Evolutionary conservation across 2,888 invertebrate genomes (phyloP).

Genomic region (Tanytarsus gracilentus): DNA sequence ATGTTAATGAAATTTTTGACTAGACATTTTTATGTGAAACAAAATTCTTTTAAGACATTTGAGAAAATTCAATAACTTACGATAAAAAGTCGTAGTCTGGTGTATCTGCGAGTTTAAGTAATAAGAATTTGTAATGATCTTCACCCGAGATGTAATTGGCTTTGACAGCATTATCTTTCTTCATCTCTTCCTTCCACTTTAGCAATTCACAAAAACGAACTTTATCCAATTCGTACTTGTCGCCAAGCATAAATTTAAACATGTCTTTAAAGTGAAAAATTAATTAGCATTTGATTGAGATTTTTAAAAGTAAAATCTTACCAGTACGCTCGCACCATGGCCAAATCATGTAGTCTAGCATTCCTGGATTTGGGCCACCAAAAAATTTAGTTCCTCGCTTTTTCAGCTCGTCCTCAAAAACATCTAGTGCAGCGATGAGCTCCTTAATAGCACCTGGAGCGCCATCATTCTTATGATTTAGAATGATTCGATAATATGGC

Average conservation of each 20-base stretch:
- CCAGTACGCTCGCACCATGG: conserved; percentile 60
- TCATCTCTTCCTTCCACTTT: conserved; percentile 46
- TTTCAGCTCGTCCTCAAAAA: conserved; percentile 56
- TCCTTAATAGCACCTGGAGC: conserved; percentile 45
- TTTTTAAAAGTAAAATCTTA: neutral
- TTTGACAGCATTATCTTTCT: conserved; percentile 59
- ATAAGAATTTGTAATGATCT: conserved; percentile 44
- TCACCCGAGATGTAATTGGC: conserved; percentile 56
- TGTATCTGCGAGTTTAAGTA: neutral
- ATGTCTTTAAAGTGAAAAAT: neutral
- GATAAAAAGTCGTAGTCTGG: conserved; percentile 16
- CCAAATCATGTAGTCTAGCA: conserved; percentile 77
- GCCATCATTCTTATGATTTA: conserved; percentile 41
- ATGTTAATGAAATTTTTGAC: too few species aligned
- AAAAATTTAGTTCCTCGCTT: conserved; percentile 56
- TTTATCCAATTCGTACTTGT: conserved; percentile 55
- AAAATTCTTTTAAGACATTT: neutral
- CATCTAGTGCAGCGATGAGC: conserved; percentile 50
- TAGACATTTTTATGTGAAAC: neutral
- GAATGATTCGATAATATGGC: conserved; percentile 36
- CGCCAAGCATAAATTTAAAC: conserved; percentile 47
- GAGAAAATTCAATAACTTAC: conserved; percentile 12
- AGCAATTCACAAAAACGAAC: conserved; percentile 59
- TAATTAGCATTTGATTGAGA: conserved; percentile 40
- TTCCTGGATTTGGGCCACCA: conserved; percentile 60